Evolutionary conservation across 2,888 invertebrate species (phyloP), one percentile per base, ranked within the genome.

Genomic region (Agrotis segetum): DNA sequence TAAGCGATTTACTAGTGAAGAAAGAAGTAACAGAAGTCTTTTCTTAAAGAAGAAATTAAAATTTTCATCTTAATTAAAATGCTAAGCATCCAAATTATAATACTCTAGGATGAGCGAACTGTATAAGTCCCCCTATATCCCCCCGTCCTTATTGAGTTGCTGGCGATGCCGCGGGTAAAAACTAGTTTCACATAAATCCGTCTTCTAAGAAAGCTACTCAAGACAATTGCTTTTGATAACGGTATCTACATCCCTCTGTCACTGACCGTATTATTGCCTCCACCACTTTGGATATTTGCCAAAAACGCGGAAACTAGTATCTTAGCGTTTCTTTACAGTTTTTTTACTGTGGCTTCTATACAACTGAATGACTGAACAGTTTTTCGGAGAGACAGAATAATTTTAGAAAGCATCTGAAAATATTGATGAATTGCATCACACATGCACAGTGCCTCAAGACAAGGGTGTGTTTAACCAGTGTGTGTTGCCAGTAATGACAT

Each of bases 341-440:
- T 82, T 85, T 82, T 84, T 83, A 85, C 74, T 79, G 9, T 6
- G 72, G 59, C 77, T 75, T 69, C 78, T 82, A 83, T 83, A 85
- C 86, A 87, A 85, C 82, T 84, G 85, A 89, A 87, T 83, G 79
- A 62, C 78, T 86, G 79, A 88, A 84, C 86, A 79, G 68, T 81
- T 82, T 40, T 71, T 77, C 66, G 66, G 69, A 74, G 64, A 63
- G 71, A 52, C 71, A 68, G 46, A 24, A 85, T 85, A 69, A 56
- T 49, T 11, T 70, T 71, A 2, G 9, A 40, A 34, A 17, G 46
- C 13, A 60, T 53, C 19, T 71, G 40, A 19, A n/a, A 24, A 24
- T 24, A 24, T 2, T 24, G 24, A 24, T 24, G 24, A n/a, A n/a
- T n/a, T n/a, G n/a, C n/a, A n/a, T n/a, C n/a, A n/a, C n/a, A n/a